A percentile compares a stretch with the other conserved stretches of the same genome.
phyloP scores from a whole-genome alignment of 2,113 vertebrate genomes.

The Desmodus rotundus region DNA sequence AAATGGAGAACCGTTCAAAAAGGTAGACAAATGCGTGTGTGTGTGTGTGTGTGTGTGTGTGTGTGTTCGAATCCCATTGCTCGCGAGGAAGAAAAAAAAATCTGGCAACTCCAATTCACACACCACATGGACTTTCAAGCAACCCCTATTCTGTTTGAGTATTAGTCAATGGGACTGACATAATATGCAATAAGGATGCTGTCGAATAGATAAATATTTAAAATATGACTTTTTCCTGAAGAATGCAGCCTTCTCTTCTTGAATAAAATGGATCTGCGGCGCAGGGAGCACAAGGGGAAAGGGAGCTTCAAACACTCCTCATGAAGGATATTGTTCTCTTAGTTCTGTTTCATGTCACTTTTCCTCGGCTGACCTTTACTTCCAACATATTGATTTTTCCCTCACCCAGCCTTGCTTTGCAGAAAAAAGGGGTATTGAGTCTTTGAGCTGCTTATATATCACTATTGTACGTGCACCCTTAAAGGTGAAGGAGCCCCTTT shows the following conservation, averaged over 20 bases:
- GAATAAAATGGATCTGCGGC: constrained; percentile 78
- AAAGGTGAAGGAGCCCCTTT: constrained; percentile 84
- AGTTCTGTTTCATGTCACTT: constrained; percentile 87
- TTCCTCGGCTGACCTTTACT: constrained; percentile 85
- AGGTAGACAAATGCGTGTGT: constrained; percentile 79
- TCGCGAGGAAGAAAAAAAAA: constrained; percentile 58
- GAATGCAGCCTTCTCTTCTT: constrained; percentile 75
- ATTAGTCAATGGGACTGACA: constrained; percentile 77
- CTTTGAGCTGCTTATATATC: constrained; percentile 86
- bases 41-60: constrained; percentile 63
- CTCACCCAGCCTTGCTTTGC: constrained; percentile 85
- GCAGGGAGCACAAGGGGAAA: constrained; percentile 79
- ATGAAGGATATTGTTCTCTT: constrained; percentile 85
- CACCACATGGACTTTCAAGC: constrained; percentile 54
- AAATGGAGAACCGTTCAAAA: constrained; percentile 83
- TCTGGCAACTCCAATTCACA: constrained; percentile 58
- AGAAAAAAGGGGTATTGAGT: constrained; percentile 85
- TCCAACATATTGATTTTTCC: constrained; percentile 87
- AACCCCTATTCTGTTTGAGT: constrained; percentile 61
- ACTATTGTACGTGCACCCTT: constrained; percentile 81
- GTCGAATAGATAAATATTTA: constrained; percentile 84
- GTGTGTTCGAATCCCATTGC: constrained; percentile 78
- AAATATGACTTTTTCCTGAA: constrained; percentile 80
- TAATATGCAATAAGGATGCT: constrained; percentile 68
- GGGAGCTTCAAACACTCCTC: constrained; percentile 83